Evolutionary conservation across 2,888 invertebrate species (phyloP), one percentile per base, ranked within the genome.

Genomic region (Aphrophora alni): DNA sequence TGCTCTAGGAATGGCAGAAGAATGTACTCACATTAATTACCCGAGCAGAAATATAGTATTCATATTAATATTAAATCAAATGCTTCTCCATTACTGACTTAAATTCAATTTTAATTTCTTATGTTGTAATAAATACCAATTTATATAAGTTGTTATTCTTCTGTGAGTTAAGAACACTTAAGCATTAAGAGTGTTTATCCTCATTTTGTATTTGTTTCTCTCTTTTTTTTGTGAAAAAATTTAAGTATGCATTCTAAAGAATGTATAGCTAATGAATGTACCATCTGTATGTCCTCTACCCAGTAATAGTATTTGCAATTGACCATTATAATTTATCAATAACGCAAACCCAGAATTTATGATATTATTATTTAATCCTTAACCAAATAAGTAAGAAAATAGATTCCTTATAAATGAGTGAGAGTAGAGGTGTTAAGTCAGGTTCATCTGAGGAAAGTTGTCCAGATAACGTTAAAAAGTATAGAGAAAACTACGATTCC

Each of bases 371-470:
- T 44, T 44, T 44, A 44, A 14, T 44, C 17, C 17, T 44, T 44
- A 14, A 44, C 8, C 14, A 44, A 44, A 59, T 59, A 59, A 59
- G 59, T 59, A 59, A 59, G 59, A 59, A 59, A 59, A 59, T 59
- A 59, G 59, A 59, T 59, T 59, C 59, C 59, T 21, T 59, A 59
- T 59, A 21, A 59, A 59, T 59, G 59, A 59, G 59, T 59, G 59
- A 59, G 4, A 59, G 21, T 59, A 59, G 59, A 59, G 59, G 21
- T 59, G 21, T 59, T 59, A 21, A 21, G 59, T 59, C 59, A 21
- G 59, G 59, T 59, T 59, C 59, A 59, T 59, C 59, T 59, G 59
- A 59, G 12, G 5, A 59, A 10, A 21, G 59, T 59, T 21, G 59
- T 59, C 59, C 59, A 21, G n/a, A 59, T 21, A 59, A 21, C 5